Evolutionary conservation across 2,113 vertebrate species (phyloP).

Genomic region (Perca schrenkii): DNA sequence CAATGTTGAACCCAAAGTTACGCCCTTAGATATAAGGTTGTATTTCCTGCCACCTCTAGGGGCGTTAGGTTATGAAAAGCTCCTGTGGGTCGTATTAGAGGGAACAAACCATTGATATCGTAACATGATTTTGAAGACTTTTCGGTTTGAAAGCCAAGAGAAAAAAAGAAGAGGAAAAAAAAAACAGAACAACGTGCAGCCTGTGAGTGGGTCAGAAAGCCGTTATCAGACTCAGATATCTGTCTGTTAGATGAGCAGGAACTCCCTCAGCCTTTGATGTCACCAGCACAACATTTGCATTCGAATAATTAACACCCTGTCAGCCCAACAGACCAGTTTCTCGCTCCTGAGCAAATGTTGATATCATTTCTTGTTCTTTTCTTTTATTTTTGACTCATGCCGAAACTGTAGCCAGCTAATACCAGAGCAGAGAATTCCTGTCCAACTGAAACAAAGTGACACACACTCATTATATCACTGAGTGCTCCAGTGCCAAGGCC

Average conservation of each 20-base stretch:
- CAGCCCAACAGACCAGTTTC: slow-evolving; percentile 45
- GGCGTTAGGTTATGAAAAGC: no score
- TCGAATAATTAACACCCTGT: slow-evolving; percentile 35
- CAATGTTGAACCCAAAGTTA: no score
- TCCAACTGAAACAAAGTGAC: slow-evolving; percentile 36
- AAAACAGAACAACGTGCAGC: slow-evolving; percentile 24
- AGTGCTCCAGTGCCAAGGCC: slow-evolving; percentile 18
- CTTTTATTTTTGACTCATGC: slow-evolving; percentile 39
- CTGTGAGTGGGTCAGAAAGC: slow-evolving; percentile 13
- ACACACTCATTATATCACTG: slow-evolving; percentile 38
- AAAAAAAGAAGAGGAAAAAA: neutral
- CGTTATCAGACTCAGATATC: slow-evolving; percentile 42
- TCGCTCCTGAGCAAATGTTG: slow-evolving; percentile 6
- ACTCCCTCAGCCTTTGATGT: slow-evolving; percentile 46
- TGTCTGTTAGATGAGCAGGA: slow-evolving; percentile 28
- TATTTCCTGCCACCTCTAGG: no score
- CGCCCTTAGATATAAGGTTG: no score
- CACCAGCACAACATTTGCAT: slow-evolving; percentile 55
- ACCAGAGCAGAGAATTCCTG: neutral
- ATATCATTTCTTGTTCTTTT: neutral
- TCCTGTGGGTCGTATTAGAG: no score
- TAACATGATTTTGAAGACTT: no score
- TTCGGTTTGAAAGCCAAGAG: slow-evolving; percentile 4
- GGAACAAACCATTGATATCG: no score
- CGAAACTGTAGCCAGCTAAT: slow-evolving; percentile 24